Base-by-base conservation (phyloP, 1,140 invertebrate genomes). In the Dolichoris vasculosae region DNA sequence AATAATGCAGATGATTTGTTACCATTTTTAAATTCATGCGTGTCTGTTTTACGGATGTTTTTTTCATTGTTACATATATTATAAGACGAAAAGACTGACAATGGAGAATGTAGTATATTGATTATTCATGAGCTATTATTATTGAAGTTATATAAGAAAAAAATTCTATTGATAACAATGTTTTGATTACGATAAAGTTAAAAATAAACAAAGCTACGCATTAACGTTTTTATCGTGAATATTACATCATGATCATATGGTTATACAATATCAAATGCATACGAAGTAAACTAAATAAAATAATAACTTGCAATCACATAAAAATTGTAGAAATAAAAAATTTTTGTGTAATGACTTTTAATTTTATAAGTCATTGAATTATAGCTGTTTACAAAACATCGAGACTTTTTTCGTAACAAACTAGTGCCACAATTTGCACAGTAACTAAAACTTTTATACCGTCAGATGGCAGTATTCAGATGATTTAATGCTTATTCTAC, bases 141-240 rank as follows among this genome's bases (percentile, higher is more conserved):
- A 79, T 79, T 67, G 59, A 20, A 40, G 20, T 82, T 59, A 75
- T 38, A 40, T 75, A 82, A 82, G 32, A 75, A 82, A 15, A n/a
- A 69, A 69, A 51, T 38, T 32, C 51, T 78, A 32, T 38, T n/a
- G 15, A 13, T 40, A 75, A 82, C 38, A 20, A 55, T 63, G 81
- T 59, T 75, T 32, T 59, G 46, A 82, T 75, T 73, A 11, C 43
- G 67, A 73, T 55, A 82, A 82, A 48, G 23, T 51, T 71, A 81
- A 81, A 81, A 81, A 81, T 81, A 81, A 75, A 82, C 46, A 73
- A 73, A 73, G 80, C n/a, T 69, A 64, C 64, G 64, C 17, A 82
- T 71, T 82, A 51, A 35, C 40, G 46, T 82, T 67, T 73, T 55
- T 59, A 35, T 73, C 20, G 32, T 40, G 46, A 55, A 38, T 82